Base-by-base conservation (phyloP, 2,113 vertebrate species). In the Tenebrosternarchus preto region DNA sequence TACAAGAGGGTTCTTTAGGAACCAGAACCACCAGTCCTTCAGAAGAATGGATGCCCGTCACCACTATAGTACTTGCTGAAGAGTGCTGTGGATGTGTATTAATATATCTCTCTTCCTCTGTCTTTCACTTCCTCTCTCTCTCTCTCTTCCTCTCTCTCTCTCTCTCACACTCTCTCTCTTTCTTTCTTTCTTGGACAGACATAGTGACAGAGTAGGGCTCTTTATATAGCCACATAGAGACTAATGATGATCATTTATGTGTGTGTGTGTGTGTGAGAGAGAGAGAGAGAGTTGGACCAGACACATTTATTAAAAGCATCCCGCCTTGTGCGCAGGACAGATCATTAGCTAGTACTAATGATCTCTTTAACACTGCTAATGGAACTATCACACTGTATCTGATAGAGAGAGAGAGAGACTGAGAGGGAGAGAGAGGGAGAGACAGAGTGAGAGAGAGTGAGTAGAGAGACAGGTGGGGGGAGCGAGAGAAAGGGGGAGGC, bases 191-290 rank as follows among this genome's bases (percentile, higher is more conserved):
- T 77, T 69, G 33, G 56, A 50, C 50, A 24, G 71, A 59, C 74
- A 82, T n/a, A 55, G 76, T 85, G 86, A 92, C 92, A 83, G 88
- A 91, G 88, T 90, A 85, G 84, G 68, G 84, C 82, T 88, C 91
- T 90, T 83, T 74, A 90, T 92, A 87, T 90, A 91, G 91, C 80
- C 82, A 60, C 85, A 86, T 77, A 85, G 87, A 77, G 88, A 90
- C 90, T 84, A 86, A 92, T 90, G 89, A 91, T 89, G 87, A 84
- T 88, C 83, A 86, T 91, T 90, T 85, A 80, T 46, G 60, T 56
- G 75, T 55, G 61, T 73, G 67, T 67, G 59, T 67, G 55, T 33
- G 25, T 74, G 53, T 68, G 68, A 77, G 56, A 25, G 16, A 46
- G 25, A 24, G 27, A 25, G 12, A 17, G 33, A 4, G 33, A 36